Conservation (phyloP, 2,888 invertebrate genomes). For the Tipula lateralis region DNA sequence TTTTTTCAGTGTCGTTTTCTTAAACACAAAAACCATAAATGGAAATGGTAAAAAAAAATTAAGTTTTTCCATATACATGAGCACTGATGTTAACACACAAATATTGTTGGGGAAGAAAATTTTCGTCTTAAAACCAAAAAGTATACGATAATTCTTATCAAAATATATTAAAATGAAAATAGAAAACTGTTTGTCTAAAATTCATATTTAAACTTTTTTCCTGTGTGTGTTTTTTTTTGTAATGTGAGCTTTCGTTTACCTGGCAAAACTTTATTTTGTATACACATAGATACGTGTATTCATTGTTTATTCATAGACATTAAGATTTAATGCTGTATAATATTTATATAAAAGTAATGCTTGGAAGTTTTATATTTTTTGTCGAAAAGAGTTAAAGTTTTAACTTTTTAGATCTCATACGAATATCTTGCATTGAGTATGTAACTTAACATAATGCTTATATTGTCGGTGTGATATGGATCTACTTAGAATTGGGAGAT, state of each 20-base stretch:
- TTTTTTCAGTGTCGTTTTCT: neutral
- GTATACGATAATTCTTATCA: neutral
- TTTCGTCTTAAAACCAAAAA: neutral
- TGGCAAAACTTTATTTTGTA: neutral
- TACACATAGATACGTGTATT: neutral
- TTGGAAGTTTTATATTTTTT: neutral
- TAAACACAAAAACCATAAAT: neutral
- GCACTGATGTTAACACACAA: neutral
- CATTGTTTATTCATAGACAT: conserved; percentile 24
- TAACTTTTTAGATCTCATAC: neutral
- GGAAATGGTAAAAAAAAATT: neutral
- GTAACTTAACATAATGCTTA: neutral
- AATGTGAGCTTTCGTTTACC: conserved; percentile 11
- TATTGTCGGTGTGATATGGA: neutral
- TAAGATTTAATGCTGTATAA: neutral
- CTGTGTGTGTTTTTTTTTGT: neutral
- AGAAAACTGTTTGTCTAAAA: neutral
- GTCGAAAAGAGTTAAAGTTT: neutral
- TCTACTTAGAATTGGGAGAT: neutral
- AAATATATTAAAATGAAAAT: neutral
- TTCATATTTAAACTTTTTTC: conserved; percentile 3
- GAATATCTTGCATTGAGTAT: neutral
- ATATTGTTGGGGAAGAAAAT: neutral
- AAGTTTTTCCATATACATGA: neutral
- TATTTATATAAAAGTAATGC: neutral